Conservation (phyloP, 2,888 invertebrate species). For the Vandiemenella viatica region DNA sequence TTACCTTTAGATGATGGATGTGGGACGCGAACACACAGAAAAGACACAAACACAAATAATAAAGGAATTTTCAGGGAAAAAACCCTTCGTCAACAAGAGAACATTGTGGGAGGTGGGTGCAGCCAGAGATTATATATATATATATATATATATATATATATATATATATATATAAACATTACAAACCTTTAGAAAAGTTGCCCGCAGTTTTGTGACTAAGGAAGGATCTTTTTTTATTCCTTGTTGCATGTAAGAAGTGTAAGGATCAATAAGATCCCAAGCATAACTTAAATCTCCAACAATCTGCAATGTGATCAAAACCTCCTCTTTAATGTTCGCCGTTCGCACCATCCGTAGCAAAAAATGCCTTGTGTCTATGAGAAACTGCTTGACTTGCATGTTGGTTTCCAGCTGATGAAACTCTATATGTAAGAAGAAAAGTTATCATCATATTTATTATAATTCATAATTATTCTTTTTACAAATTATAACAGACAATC, state of each 20-base stretch:
- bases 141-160: no score
- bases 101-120: no score
- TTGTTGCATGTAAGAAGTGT: conserved; percentile 76
- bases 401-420: conserved; percentile 87
- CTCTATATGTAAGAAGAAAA: conserved; percentile 35
- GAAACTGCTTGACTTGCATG: conserved; percentile 78
- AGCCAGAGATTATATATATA: no score
- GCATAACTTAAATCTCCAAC: conserved; percentile 91
- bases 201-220: conserved; percentile 74
- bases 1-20: no score
- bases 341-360: conserved; percentile 77
- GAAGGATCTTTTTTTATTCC: conserved; percentile 68
- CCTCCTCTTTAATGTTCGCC: conserved; percentile 81
- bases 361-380: conserved; percentile 68
- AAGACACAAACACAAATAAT: no score
- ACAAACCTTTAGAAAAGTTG: conserved; percentile 75
- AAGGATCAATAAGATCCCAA: conserved; percentile 84
- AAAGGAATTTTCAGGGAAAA: no score
- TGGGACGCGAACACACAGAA: no score
- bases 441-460: no score
- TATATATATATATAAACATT: no score
- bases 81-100: no score
- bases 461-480: no score
- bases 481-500: no score
- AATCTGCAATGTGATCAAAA: conserved; percentile 78